These are phyloP conservation scores for Timema podura DNA, from an alignment of 2,888 invertebrate genomes.

Conservation along the genomic window DNA sequence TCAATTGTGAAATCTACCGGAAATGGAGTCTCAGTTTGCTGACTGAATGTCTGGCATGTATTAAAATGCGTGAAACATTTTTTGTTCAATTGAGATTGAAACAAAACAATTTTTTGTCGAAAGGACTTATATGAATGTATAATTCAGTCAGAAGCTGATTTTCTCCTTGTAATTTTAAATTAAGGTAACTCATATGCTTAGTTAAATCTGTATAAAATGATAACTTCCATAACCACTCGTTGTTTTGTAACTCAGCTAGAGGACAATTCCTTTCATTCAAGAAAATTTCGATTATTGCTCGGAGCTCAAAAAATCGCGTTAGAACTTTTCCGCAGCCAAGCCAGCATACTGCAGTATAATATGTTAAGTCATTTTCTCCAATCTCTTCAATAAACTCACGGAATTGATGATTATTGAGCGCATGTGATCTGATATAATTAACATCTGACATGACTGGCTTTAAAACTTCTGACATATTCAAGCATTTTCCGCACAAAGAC, in stretches of 20 bases:
- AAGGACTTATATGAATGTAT: constrained; percentile 35
- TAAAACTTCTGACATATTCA: constrained; percentile 39
- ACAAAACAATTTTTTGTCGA: constrained; percentile 29
- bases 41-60: constrained; percentile 35
- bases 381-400: constrained; percentile 36
- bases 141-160: constrained; percentile 35
- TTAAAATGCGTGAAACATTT: constrained; percentile 35
- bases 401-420: constrained; percentile 30
- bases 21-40: constrained; percentile 35
- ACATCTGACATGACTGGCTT: constrained; percentile 38
- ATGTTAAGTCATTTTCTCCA: constrained; percentile 36
- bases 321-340: constrained; percentile 33
- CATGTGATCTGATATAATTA: constrained; percentile 37
- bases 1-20: constrained; percentile 29
- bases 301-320: constrained; percentile 32
- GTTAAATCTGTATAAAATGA: constrained; percentile 35
- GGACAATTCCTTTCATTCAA: constrained; percentile 34
- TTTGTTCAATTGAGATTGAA: constrained; percentile 17
- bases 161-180: constrained; percentile 36
- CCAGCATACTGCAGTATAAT: constrained; percentile 32
- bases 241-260: constrained; percentile 34
- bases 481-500: constrained; percentile 39
- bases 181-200: constrained; percentile 33
- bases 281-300: constrained; percentile 33
- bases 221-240: constrained; percentile 34